These are phyloP conservation scores for Sarcophaga peregrina DNA, from an alignment of 1,140 invertebrate species.

Conservation along the genomic window DNA sequence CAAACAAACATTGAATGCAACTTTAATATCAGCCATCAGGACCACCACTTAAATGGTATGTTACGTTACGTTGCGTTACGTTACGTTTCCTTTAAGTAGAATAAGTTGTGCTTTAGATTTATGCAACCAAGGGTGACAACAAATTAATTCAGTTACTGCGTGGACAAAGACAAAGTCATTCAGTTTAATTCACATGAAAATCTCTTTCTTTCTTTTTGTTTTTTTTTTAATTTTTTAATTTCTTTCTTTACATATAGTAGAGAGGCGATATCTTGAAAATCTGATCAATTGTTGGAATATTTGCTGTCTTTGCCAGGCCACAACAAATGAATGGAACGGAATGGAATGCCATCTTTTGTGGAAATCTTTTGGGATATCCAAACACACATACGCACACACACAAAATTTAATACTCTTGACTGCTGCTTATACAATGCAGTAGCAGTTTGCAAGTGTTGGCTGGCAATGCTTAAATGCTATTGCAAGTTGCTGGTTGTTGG, in stretches of 20 bases:
- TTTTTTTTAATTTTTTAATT: background rate
- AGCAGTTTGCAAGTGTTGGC: background rate
- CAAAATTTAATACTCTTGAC: background rate
- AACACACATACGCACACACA: background rate
- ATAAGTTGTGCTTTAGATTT: slow-evolving; percentile 41
- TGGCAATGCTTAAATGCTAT: background rate
- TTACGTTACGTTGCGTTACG: background rate
- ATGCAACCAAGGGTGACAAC: slow-evolving; percentile 48
- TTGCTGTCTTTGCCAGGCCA: slow-evolving; percentile 13
- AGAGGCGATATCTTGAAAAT: slow-evolving; percentile 16
- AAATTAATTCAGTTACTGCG: slow-evolving; percentile 47
- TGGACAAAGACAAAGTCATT: background rate
- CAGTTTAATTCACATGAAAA: slow-evolving; percentile 19
- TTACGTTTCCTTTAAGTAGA: background rate
- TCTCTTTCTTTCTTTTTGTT: background rate
- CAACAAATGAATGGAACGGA: background rate
- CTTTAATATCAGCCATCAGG: background rate
- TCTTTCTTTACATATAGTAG: background rate
- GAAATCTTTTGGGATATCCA: background rate
- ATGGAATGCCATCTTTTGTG: background rate
- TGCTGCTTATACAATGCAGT: background rate
- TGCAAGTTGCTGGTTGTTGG: background rate
- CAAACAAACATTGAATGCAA: background rate
- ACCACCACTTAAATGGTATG: slow-evolving; percentile 27
- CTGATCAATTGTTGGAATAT: slow-evolving; percentile 41